Conservation (phyloP, 2,888 invertebrate species). For the Stratiomys singularior region DNA sequence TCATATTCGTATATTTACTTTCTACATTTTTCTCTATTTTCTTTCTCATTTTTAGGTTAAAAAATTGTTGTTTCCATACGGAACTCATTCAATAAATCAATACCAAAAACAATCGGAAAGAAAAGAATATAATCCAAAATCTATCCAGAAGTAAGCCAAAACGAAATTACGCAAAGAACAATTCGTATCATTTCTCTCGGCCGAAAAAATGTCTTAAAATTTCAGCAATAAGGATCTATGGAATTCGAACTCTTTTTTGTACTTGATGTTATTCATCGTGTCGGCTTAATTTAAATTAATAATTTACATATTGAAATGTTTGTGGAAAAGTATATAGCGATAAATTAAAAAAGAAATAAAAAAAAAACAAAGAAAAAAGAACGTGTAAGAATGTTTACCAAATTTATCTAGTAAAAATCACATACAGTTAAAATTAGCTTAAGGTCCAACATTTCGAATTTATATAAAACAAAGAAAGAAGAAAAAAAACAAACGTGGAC, state of each 20-base stretch:
- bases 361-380: background rate
- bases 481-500: background rate
- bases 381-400: background rate
- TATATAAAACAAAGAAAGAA: slow-evolving; percentile 16
- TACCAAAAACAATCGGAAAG: background rate
- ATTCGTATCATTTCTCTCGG: background rate
- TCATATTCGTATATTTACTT: background rate
- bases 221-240: slow-evolving; percentile 30
- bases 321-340: slow-evolving; percentile 2
- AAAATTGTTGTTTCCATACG: slow-evolving; percentile 4
- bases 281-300: background rate
- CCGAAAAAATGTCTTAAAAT: slow-evolving; percentile 16
- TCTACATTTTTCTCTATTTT: slow-evolving; percentile 43
- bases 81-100: background rate
- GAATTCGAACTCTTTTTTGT: slow-evolving; percentile 23
- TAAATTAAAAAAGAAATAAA: background rate
- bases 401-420: background rate
- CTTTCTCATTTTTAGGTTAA: slow-evolving; percentile 44
- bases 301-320: too few relatives aligned
- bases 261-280: background rate
- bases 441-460: slow-evolving; percentile 19
- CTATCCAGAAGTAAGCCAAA: slow-evolving; percentile 7
- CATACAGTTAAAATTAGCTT: background rate
- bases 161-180: background rate
- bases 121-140: background rate